Conservation (phyloP, 2,797 vertebrate species). For the Tokudaia tokunoshimensis region DNA sequence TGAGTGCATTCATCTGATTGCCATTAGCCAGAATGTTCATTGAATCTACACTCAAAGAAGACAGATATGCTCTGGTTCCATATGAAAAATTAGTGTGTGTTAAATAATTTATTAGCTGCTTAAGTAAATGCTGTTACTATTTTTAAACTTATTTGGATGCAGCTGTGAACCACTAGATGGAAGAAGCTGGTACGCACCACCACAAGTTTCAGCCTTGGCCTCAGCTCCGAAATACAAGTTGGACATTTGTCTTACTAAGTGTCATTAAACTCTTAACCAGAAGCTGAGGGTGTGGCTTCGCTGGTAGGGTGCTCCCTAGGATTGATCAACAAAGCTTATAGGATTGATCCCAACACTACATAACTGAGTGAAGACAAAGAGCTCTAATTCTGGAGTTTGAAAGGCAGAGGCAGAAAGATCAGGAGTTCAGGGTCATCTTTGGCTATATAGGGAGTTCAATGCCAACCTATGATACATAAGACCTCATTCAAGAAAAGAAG, state of each 20-base stretch:
- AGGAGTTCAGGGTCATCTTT: not conserved
- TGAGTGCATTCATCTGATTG: not conserved
- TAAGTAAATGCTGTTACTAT: slow-evolving; percentile 12
- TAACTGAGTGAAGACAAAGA: not conserved
- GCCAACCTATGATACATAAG: not conserved
- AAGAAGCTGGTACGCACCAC: not conserved
- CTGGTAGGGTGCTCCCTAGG: not conserved
- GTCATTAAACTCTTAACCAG: not conserved
- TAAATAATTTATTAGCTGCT: slow-evolving; percentile 42
- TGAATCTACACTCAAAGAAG: not conserved
- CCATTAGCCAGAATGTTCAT: not conserved
- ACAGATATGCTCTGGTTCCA: not conserved
- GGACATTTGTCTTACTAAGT: not conserved
- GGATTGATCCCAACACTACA: not conserved
- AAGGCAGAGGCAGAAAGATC: not conserved
- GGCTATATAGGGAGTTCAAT: not conserved
- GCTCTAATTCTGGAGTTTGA: not conserved
- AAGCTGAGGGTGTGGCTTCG: not conserved
- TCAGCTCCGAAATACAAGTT: not conserved
- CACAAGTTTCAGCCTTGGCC: not conserved
- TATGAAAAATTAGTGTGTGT: slow-evolving; percentile 3
- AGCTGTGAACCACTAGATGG: not conserved
- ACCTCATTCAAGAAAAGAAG: not conserved
- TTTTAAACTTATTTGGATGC: slow-evolving; percentile 20
- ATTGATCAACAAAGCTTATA: not conserved